phyloP scores from a whole-genome alignment of 2,113 vertebrate genomes.

The Takifugu flavidus region DNA sequence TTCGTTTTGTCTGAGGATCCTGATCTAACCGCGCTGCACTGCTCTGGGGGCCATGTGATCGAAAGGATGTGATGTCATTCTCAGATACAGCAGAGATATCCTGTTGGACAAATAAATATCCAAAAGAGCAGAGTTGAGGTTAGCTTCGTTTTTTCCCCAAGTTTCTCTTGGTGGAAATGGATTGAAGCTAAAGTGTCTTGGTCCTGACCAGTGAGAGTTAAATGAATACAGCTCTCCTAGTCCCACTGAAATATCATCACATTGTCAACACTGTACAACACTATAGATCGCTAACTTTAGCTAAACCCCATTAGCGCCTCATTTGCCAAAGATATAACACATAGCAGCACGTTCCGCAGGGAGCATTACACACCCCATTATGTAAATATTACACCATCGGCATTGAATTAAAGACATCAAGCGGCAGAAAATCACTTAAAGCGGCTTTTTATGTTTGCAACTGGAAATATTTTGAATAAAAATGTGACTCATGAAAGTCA shows the following conservation, averaged over 20 bases:
- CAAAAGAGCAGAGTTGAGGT: no score
- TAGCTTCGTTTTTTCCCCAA: no score
- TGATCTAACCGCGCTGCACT: no score
- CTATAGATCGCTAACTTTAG: constrained; percentile 11
- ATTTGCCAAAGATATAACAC: constrained; percentile 10
- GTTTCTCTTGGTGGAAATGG: no score
- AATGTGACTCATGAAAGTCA: constrained; percentile 27
- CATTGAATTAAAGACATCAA: constrained; percentile 1
- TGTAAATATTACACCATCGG: constrained; percentile 12
- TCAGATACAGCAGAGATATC: no score
- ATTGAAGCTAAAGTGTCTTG: no score
- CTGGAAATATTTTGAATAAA: constrained; percentile 15
- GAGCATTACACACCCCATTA: constrained; percentile 16
- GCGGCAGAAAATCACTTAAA: constrained; percentile 9
- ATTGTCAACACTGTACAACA: neutral
- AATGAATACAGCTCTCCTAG: no score
- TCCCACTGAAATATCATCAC: neutral
- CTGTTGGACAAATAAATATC: no score
- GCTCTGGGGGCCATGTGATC: no score
- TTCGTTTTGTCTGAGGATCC: no score
- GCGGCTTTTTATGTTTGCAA: constrained; percentile 10
- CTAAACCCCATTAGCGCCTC: constrained; percentile 21
- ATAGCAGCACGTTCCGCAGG: neutral
- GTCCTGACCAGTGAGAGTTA: no score
- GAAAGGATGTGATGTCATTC: no score